These are phyloP conservation scores for Brachionus manjavacas DNA, from an alignment of 1,140 invertebrate species.

Conservation along the genomic window DNA sequence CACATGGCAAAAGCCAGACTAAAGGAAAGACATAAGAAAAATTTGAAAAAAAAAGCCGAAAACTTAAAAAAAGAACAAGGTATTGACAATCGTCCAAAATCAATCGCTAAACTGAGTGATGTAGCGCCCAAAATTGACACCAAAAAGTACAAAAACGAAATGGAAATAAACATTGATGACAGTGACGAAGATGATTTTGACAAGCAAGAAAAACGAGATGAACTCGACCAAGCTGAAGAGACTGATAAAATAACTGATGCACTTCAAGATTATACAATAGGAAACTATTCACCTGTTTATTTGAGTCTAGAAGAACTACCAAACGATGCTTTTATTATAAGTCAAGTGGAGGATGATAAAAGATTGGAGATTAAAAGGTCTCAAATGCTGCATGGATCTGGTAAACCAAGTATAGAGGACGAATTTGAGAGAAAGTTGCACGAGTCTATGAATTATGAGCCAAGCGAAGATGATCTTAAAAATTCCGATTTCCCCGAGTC, in stretches of 20 bases:
- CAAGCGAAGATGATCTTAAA: background rate
- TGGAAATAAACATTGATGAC: constrained; percentile 47
- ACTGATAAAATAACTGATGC: background rate
- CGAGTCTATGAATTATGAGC: constrained; percentile 8
- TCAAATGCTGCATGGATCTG: background rate
- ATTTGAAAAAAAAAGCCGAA: constrained; percentile 79
- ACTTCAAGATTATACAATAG: background rate
- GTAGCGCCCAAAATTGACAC: background rate
- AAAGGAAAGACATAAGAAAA: constrained; percentile 83
- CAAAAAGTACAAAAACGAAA: constrained; percentile 44
- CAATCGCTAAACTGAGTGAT: constrained; percentile 43
- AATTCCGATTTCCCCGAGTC: constrained; percentile 57
- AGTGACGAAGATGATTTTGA: constrained; percentile 38
- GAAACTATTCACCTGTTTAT: constrained; percentile 7
- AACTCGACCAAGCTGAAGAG: constrained; percentile 20
- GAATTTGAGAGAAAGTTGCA: constrained; percentile 15
- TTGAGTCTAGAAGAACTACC: background rate
- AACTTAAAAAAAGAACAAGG: constrained; percentile 74
- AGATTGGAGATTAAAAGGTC: background rate
- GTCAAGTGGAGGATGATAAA: constrained; percentile 11
- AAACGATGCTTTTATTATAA: background rate
- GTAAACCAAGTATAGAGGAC: constrained; percentile 22
- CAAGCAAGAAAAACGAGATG: background rate
- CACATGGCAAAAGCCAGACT: constrained; percentile 87
- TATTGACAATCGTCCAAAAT: background rate